Evolutionary conservation across 2,113 vertebrate species (phyloP), one percentile per base, ranked within the genome.

Genomic region (Sphyrna mokarran): DNA sequence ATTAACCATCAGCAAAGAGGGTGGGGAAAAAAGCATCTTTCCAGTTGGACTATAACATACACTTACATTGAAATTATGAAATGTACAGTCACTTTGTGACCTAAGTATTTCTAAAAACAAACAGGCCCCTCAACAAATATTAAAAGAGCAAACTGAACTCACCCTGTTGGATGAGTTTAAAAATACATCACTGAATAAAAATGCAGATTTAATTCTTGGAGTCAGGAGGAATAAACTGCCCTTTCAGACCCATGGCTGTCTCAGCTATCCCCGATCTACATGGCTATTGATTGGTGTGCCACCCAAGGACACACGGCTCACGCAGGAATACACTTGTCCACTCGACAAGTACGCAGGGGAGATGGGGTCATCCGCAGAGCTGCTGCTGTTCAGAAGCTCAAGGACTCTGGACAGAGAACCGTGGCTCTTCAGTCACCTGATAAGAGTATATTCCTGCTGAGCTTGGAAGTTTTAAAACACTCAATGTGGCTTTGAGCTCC

Each of bases 31-130:
- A 93, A 37, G 61, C 89, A 93, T 68, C 89, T 93, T 63, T 93
- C 66, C 89, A 93, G 89, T 93, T 66, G 29, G n/a, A 93, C 89
- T 68, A 93, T 61, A 54, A 89, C 26, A 54, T 93, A 93, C 63
- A 93, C 89, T 63, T 68, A 40, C 89, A 93, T 93, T 63, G 37
- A 54, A 54, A 54, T 93, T 93, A 63, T 66, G 89, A 33, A n/a
- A 93, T 37, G 89, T 63, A 66, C 61, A 40, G 89, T 61, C 89
- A 93, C 89, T 93, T 93, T 63, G 89, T 93, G 89, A 93, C 89
- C 89, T 66, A 68, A 93, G n/a, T 61, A 93, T 58, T 66, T 93
- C 80, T 93, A 93, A 93, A 93, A 93, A 18, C 58, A 91, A 91
- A 93, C 10, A 40, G 89, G 61, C 9, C 33, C 89, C 37, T 68